Conservation (phyloP, 2,797 vertebrate species). For the Melanotaenia parkinsoni region DNA sequence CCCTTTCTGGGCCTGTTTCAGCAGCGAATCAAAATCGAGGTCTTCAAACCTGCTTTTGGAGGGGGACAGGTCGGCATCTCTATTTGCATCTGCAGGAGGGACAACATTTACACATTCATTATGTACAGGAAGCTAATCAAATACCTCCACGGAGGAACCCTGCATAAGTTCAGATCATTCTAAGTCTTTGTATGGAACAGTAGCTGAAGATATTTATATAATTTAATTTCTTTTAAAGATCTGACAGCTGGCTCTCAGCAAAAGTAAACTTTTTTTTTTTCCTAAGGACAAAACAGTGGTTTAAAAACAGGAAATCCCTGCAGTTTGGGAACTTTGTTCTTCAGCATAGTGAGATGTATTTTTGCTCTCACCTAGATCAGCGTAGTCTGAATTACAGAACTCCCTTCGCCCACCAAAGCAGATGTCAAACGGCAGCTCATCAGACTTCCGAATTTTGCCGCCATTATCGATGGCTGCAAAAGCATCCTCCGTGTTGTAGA, state of each 20-base stretch:
- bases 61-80: slow-evolving; percentile 80
- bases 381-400: slow-evolving; percentile 93
- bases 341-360: background rate
- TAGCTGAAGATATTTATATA: too few relatives aligned
- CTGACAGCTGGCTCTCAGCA: too few relatives aligned
- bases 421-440: slow-evolving; percentile 94
- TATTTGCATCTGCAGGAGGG: slow-evolving; percentile 87
- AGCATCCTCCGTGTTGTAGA: slow-evolving; percentile 90
- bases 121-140: too few relatives aligned
- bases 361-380: slow-evolving; percentile 87
- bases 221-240: too few relatives aligned
- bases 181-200: too few relatives aligned
- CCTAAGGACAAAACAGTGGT: too few relatives aligned
- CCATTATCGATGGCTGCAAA: slow-evolving; percentile 94
- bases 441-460: slow-evolving; percentile 86
- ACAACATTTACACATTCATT: too few relatives aligned
- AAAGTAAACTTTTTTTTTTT: too few relatives aligned
- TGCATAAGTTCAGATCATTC: too few relatives aligned
- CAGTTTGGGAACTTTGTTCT: too few relatives aligned
- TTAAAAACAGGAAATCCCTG: too few relatives aligned
- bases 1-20: slow-evolving; percentile 94
- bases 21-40: slow-evolving; percentile 94
- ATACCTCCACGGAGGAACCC: too few relatives aligned
- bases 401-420: slow-evolving; percentile 96
- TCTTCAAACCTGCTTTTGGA: slow-evolving; percentile 86